A percentile compares a stretch with the other conserved stretches of the same genome.
phyloP scores from a whole-genome alignment of 2,113 vertebrate genomes.

The Xenus cinereus region DNA sequence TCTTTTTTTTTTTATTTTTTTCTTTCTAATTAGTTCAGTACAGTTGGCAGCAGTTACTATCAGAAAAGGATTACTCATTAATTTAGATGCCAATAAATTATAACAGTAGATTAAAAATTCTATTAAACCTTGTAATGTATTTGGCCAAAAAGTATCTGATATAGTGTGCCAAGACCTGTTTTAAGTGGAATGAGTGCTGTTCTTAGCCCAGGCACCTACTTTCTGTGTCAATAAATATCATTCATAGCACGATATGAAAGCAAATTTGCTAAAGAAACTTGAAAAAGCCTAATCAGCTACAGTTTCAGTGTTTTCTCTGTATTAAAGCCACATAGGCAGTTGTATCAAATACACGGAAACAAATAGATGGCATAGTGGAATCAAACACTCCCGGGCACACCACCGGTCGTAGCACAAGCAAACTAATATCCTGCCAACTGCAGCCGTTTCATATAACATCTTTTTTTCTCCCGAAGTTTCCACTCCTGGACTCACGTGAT shows the following conservation, averaged over 20 bases:
- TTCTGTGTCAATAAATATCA: neutral
- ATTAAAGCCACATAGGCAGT: neutral
- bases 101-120: constrained; percentile 25
- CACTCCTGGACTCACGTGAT: neutral
- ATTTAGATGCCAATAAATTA: constrained; percentile 16
- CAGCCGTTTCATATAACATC: neutral
- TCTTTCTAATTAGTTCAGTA: constrained; percentile 34
- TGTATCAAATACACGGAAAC: neutral
- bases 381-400: neutral
- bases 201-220: neutral
- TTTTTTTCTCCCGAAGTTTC: neutral
- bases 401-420: neutral
- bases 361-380: neutral
- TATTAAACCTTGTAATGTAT: neutral
- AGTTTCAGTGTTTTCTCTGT: neutral
- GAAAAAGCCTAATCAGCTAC: neutral
- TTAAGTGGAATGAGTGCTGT: neutral
- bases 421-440: neutral
- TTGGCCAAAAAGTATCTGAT: neutral
- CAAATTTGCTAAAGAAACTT: neutral
- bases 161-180: neutral
- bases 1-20: neutral
- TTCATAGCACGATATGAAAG: neutral
- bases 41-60: constrained; percentile 24
- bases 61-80: constrained; percentile 26